Evolutionary conservation across 2,113 vertebrate species (phyloP), one percentile per base, ranked within the genome.

Genomic region (Ceyx melanurus): DNA sequence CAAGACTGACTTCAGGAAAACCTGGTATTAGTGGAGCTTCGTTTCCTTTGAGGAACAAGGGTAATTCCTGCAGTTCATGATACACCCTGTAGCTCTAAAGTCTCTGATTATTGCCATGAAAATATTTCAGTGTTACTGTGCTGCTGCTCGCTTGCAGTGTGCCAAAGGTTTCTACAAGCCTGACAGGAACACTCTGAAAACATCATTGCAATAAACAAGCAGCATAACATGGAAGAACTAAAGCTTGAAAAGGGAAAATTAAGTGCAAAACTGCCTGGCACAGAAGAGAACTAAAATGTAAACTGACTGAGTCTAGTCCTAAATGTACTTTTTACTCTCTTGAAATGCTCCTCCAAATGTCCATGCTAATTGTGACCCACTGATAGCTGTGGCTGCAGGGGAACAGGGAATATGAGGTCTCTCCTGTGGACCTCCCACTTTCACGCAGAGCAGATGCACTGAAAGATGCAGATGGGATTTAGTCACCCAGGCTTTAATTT

Each of bases 381-480:
- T 25, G 43, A 83, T 61, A 67, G 75, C 40, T 81, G 54, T 35
- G 45, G 48, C 76, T 71, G 45, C 26, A 53, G 21, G 12, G 54
- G 42, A 86, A 64, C 4, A 19, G 31, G 48, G 50, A 78, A 82
- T 42, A 76, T 3, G 1, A 50, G 37, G 58, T 42, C 62, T 92
- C 68, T 78, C 45, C 65, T 72, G 28, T 51, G 46, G 54, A 35
- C 80, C 14, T 88, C 25, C n/a, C 54, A 54, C 25, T 91, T 43
- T 75, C 28, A 13, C 26, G 86, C 67, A 61, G 4, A 16, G 54
- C 20, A 79, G 42, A 89, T 61, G 37, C 37, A 54, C 0, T 50
- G 73, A 89, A 83, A 93, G 42, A 79, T 62, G 71, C 42, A 90
- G 95, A 92, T 66, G 33, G 62, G 9, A 83, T 93, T 90, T 67